phyloP scores from a whole-genome alignment of 2,888 invertebrate species.

The Ormyrus rosae region DNA sequence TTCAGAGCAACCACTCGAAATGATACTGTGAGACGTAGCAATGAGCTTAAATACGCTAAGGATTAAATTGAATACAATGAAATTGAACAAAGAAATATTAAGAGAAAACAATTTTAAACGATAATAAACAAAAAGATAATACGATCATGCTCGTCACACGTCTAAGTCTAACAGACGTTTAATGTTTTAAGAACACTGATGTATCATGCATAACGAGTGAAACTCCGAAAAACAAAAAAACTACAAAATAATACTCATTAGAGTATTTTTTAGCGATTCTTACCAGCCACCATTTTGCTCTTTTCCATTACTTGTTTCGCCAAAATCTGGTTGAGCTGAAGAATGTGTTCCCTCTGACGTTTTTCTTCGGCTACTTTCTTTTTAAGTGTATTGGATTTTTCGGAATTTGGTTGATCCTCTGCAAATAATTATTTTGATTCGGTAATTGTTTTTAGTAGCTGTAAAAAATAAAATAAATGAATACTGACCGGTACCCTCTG shows the following conservation, averaged over 20 bases:
- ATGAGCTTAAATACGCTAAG: slow-evolving; percentile 36
- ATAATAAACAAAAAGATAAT: slow-evolving; percentile 53
- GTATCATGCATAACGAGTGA: slow-evolving; percentile 57
- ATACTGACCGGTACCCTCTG: slow-evolving; percentile 65
- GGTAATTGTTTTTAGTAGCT: background rate
- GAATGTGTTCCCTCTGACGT: slow-evolving; percentile 90
- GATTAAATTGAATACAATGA: slow-evolving; percentile 40
- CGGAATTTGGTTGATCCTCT: slow-evolving; percentile 67
- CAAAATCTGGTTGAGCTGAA: slow-evolving; percentile 93
- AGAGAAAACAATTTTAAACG: slow-evolving; percentile 39
- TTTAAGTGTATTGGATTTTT: slow-evolving; percentile 77
- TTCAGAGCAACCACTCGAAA: slow-evolving; percentile 55
- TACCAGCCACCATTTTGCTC: slow-evolving; percentile 97
- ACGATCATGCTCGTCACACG: slow-evolving; percentile 55
- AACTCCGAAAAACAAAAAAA: slow-evolving; percentile 55
- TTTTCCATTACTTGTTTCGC: slow-evolving; percentile 96
- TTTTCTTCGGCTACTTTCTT: slow-evolving; percentile 90
- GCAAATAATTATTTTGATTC: slow-evolving; percentile 40
- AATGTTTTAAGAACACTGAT: slow-evolving; percentile 40
- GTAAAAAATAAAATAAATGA: background rate
- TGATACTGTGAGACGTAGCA: slow-evolving; percentile 50
- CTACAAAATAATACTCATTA: slow-evolving; percentile 29
- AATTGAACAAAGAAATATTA: slow-evolving; percentile 50
- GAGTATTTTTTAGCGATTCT: slow-evolving; percentile 69
- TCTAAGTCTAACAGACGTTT: slow-evolving; percentile 44